Evolutionary conservation across 2,888 invertebrate species (phyloP).

Genomic region (Penaeus monodon): DNA sequence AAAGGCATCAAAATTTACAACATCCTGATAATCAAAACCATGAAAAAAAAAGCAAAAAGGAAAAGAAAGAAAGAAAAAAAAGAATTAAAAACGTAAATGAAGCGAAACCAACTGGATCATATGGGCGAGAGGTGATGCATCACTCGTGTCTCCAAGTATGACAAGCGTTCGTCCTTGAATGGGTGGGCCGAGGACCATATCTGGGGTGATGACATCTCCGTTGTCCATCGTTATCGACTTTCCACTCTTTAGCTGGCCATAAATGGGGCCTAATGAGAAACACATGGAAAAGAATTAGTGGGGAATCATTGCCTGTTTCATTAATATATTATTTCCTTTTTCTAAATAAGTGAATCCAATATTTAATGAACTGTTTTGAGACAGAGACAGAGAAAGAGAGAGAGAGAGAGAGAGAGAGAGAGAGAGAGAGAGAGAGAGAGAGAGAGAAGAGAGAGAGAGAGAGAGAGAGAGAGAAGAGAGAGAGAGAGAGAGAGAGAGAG

Average conservation of each 20-base stretch:
- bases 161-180: conserved; percentile 69
- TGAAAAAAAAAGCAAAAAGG: neutral
- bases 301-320: neutral
- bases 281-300: neutral
- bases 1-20: no score
- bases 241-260: conserved; percentile 69
- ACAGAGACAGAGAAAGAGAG: no score
- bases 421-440: no score
- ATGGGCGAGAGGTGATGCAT: conserved; percentile 68
- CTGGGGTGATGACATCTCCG: conserved; percentile 67
- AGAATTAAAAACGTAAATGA: neutral
- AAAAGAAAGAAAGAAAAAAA: neutral
- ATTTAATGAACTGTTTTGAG: no score
- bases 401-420: no score
- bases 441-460: no score
- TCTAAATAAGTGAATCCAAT: no score
- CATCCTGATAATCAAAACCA: no score
- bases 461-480: no score
- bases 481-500: no score
- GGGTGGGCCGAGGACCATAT: conserved; percentile 68
- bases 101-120: conserved; percentile 62
- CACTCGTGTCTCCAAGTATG: conserved; percentile 70
- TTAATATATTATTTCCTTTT: neutral
- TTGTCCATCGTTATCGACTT: conserved; percentile 67
- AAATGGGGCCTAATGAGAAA: conserved; percentile 67